phyloP scores from a whole-genome alignment of 2,797 vertebrate genomes.

The Pseudopleuronectes americanus region DNA sequence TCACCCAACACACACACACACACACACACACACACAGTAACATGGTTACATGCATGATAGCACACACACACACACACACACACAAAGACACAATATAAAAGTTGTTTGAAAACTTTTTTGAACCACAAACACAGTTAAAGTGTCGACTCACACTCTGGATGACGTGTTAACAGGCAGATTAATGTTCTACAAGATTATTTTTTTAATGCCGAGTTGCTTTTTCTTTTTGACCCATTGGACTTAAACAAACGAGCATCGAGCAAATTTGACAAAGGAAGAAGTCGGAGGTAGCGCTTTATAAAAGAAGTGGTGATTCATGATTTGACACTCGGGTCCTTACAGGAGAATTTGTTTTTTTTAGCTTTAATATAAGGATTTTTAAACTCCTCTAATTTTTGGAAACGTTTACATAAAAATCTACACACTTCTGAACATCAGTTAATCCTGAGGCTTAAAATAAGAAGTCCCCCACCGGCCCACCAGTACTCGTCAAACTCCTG shows the following conservation, averaged over 20 bases:
- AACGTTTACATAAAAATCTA: no score
- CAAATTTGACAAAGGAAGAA: not conserved
- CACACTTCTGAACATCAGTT: not conserved
- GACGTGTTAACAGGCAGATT: not conserved
- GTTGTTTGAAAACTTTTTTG: not conserved
- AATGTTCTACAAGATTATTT: not conserved
- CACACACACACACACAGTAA: constrained; percentile 1
- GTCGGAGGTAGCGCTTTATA: not conserved
- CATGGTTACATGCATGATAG: not conserved
- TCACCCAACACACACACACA: constrained; percentile 11
- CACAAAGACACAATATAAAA: constrained; percentile 32
- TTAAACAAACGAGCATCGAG: not conserved
- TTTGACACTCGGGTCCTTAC: no score
- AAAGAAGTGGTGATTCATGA: not conserved
- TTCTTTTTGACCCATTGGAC: not conserved
- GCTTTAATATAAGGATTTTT: not conserved
- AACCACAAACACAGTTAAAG: not conserved
- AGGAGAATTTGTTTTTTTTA: not conserved
- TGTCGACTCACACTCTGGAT: constrained; percentile 1
- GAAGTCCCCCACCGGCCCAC: not conserved
- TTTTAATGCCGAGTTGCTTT: constrained; percentile 10
- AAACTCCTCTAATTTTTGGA: not conserved
- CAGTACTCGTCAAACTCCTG: not conserved
- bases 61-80: constrained; percentile 12
- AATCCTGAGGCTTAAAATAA: constrained; percentile 21